Percentiles rank a stretch among this genome's conserved stretches.
phyloP scores from a whole-genome alignment of 2,797 vertebrate genomes.

The Bovichtus variegatus region DNA sequence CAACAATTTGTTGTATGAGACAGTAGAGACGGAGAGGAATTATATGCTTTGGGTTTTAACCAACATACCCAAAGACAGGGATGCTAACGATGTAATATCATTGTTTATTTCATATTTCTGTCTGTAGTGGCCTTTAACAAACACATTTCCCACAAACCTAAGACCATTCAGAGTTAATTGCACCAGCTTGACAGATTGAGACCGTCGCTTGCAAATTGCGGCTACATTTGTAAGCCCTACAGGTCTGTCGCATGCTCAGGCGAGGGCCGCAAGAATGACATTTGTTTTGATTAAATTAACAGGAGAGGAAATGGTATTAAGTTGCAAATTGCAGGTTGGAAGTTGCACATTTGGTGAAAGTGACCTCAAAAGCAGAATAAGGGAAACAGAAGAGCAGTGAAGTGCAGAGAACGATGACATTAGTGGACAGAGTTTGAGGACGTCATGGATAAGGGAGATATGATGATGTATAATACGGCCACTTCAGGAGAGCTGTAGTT shows the following conservation, averaged over 20 bases:
- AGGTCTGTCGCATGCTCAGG: neutral
- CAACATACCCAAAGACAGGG: neutral
- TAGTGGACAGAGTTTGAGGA: neutral
- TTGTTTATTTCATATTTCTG: neutral
- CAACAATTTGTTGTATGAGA: neutral
- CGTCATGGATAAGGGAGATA: neutral
- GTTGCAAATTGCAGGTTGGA: neutral
- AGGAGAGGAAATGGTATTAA: neutral
- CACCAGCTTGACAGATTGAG: neutral
- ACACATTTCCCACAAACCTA: neutral
- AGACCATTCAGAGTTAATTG: neutral
- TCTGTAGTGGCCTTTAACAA: neutral
- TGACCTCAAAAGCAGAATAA: neutral
- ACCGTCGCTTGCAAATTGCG: neutral
- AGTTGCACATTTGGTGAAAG: neutral
- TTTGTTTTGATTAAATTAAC: neutral
- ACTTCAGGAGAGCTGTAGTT: neutral
- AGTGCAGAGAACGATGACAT: neutral
- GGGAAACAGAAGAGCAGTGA: neutral
- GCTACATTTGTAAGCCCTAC: neutral
- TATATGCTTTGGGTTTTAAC: neutral
- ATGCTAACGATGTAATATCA: neutral
- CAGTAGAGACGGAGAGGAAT: neutral
- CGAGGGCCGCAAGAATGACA: neutral
- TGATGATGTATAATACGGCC: neutral